Conservation (phyloP, 2,888 invertebrate genomes). For the Stictocephala bisonia region DNA sequence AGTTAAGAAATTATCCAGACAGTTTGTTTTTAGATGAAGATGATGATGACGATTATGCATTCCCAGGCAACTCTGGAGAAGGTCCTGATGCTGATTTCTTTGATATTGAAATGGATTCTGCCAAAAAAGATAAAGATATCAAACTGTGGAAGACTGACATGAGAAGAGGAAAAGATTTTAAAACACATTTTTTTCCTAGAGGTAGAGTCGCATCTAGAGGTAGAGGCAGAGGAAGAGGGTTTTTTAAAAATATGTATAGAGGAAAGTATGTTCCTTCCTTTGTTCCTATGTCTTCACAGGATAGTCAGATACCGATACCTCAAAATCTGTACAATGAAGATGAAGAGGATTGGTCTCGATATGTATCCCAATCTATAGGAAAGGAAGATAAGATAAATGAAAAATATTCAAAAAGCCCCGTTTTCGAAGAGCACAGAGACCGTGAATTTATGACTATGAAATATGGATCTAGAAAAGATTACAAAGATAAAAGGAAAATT, state of each 20-base stretch:
- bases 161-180: neutral
- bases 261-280: neutral
- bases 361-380: neutral
- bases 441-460: neutral
- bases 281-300: neutral
- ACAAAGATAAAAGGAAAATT: neutral
- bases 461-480: neutral
- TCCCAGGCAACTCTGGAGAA: neutral
- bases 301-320: neutral
- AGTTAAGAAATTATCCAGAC: neutral
- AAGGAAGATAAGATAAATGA: neutral
- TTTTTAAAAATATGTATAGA: constrained; percentile 2
- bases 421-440: neutral
- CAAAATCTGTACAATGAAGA: constrained; percentile 18
- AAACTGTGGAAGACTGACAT: neutral
- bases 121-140: constrained; percentile 4
- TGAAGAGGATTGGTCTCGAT: constrained; percentile 32
- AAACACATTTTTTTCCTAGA: neutral
- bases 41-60: neutral
- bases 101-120: constrained; percentile 41
- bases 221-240: neutral
- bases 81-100: constrained; percentile 34
- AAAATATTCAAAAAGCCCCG: neutral
- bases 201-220: constrained; percentile 16
- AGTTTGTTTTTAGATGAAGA: neutral